Evolutionary conservation across 1,140 invertebrate species (phyloP).

Genomic region (Lineus longissimus): DNA sequence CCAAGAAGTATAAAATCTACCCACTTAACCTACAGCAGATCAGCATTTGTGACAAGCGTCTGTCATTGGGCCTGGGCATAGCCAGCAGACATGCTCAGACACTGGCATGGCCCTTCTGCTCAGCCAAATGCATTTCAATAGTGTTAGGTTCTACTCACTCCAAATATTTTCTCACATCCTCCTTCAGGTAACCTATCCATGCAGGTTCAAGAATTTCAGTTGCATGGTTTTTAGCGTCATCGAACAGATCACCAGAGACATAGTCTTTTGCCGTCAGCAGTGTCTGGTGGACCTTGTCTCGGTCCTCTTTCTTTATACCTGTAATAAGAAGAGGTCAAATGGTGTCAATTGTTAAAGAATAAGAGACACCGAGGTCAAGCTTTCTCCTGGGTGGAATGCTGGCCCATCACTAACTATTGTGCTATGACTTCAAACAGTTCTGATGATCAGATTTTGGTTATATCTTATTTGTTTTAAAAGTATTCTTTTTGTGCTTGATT

Average conservation of each 20-base stretch:
- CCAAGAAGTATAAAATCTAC: too few relatives aligned
- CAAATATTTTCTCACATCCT: slow-evolving; percentile 49
- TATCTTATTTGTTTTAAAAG: too few relatives aligned
- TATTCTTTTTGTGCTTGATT: too few relatives aligned
- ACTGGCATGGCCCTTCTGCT: too few relatives aligned
- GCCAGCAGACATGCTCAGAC: too few relatives aligned
- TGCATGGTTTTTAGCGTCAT: slow-evolving; percentile 34
- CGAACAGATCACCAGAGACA: slow-evolving; percentile 41
- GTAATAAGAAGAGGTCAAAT: neutral
- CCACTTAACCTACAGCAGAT: too few relatives aligned
- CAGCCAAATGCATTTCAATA: neutral
- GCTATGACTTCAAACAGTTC: too few relatives aligned
- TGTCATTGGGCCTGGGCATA: too few relatives aligned
- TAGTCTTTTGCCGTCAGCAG: slow-evolving; percentile 40
- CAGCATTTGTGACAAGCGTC: too few relatives aligned
- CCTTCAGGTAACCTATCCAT: slow-evolving; percentile 49
- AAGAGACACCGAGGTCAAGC: neutral
- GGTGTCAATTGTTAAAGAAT: neutral
- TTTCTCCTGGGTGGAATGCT: too few relatives aligned
- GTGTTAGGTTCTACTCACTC: slow-evolving; percentile 39
- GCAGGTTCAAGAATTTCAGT: slow-evolving; percentile 39
- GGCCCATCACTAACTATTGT: too few relatives aligned
- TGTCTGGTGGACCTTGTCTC: slow-evolving; percentile 29
- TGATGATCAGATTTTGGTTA: too few relatives aligned
- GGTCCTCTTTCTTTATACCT: slow-evolving; percentile 33